Evolutionary conservation across 2,888 invertebrate species (phyloP).

Genomic region (Prosapia bicincta): DNA sequence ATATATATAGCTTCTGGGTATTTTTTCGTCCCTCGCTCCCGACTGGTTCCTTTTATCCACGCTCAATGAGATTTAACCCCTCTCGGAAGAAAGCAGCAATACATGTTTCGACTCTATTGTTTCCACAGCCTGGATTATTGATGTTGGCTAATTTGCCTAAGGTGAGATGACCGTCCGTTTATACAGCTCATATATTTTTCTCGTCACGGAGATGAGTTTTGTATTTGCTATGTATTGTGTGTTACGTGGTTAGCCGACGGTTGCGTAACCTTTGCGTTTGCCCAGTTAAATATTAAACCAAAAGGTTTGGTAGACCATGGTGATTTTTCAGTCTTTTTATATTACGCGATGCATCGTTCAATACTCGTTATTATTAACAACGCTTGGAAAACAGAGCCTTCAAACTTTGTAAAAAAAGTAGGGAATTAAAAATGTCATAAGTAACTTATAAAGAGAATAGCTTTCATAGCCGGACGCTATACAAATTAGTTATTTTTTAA

Average conservation of each 20-base stretch:
- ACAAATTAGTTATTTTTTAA: too few relatives aligned
- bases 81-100: background rate
- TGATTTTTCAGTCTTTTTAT: too few relatives aligned
- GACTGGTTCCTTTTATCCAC: background rate
- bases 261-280: too few relatives aligned
- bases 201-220: background rate
- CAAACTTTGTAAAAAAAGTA: too few relatives aligned
- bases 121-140: background rate
- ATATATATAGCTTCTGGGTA: constrained; percentile 27
- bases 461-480: too few relatives aligned
- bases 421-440: too few relatives aligned
- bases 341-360: too few relatives aligned
- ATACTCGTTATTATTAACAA: too few relatives aligned
- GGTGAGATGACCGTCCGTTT: background rate
- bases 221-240: background rate
- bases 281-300: background rate
- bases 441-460: too few relatives aligned
- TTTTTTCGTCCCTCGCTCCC: constrained; percentile 14
- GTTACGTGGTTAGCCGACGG: too few relatives aligned
- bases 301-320: too few relatives aligned
- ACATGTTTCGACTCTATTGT: background rate
- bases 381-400: too few relatives aligned
- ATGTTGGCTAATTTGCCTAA: background rate
- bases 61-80: background rate
- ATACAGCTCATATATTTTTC: background rate